A percentile compares a stretch with the other conserved stretches of the same genome.
Conservation (phyloP, 2,113 vertebrate species). For the Xiphias gladius region DNA sequence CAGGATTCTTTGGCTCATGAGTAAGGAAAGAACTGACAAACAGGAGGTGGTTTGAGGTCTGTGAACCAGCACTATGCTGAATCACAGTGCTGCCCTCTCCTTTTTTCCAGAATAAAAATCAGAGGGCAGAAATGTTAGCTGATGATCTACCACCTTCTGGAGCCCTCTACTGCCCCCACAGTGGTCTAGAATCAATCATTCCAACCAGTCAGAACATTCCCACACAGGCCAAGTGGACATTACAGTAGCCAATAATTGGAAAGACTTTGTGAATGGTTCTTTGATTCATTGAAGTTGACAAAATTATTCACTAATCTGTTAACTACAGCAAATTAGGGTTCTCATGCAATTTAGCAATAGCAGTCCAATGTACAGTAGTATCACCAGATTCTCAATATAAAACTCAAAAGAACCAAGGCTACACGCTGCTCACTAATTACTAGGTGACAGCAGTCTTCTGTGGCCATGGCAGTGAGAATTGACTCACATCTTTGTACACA, state of each 20-base stretch:
- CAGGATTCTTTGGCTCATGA: constrained; percentile 32
- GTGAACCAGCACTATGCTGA: constrained; percentile 59
- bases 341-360: not conserved
- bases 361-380: not conserved
- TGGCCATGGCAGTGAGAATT: not conserved
- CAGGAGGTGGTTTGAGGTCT: constrained; percentile 77
- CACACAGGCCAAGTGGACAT: constrained; percentile 11
- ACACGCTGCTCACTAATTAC: constrained; percentile 6
- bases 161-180: not conserved
- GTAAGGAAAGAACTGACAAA: constrained; percentile 48
- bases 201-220: not conserved
- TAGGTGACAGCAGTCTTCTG: constrained; percentile 16
- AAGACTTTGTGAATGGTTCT: not conserved
- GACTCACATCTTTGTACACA: constrained; percentile 15
- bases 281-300: not conserved
- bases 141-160: not conserved
- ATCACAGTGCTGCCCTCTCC: constrained; percentile 57
- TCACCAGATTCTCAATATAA: not conserved
- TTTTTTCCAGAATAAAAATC: constrained; percentile 41
- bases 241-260: not conserved
- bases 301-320: constrained; percentile 1
- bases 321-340: constrained; percentile 1
- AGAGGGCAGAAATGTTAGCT: not conserved
- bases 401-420: not conserved
- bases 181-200: constrained; percentile 26